Percentiles rank a stretch among this genome's conserved stretches.
Evolutionary conservation across 2,888 invertebrate genomes (phyloP).

Genomic region (Oscheius onirici): DNA sequence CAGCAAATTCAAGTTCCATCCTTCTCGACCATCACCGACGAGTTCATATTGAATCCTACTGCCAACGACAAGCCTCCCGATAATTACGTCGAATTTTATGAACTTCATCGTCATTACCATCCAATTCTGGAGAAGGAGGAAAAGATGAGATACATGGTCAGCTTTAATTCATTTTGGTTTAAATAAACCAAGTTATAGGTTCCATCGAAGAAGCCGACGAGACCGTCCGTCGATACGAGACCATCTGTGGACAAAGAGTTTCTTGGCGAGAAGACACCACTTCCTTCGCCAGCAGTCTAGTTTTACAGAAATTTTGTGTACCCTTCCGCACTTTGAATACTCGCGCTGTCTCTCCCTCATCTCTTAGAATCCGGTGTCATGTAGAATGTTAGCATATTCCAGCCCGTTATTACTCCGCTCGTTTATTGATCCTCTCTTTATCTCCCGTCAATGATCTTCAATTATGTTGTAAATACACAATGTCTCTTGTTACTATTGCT

Average conservation of each 20-base stretch:
- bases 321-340: no score
- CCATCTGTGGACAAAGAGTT: constrained; percentile 6
- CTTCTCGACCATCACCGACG: constrained; percentile 7
- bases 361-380: constrained; percentile 7
- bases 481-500: constrained; percentile 4
- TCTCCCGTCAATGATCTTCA: constrained; percentile 21
- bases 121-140: constrained; percentile 20
- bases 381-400: constrained; percentile 9
- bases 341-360: background rate
- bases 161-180: background rate
- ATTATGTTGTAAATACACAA: constrained; percentile 3
- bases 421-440: background rate
- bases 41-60: background rate
- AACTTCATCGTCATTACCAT: background rate
- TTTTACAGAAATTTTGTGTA: background rate
- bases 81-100: no score
- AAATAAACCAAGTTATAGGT: background rate
- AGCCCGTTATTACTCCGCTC: background rate
- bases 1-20: constrained; percentile 21
- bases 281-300: constrained; percentile 14
- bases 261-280: background rate
- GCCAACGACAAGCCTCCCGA: no score
- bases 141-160: background rate
- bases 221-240: constrained; percentile 3
- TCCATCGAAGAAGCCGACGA: constrained; percentile 15